Conservation (phyloP, 2,797 vertebrate genomes). For the Lithobates sylvaticus region DNA sequence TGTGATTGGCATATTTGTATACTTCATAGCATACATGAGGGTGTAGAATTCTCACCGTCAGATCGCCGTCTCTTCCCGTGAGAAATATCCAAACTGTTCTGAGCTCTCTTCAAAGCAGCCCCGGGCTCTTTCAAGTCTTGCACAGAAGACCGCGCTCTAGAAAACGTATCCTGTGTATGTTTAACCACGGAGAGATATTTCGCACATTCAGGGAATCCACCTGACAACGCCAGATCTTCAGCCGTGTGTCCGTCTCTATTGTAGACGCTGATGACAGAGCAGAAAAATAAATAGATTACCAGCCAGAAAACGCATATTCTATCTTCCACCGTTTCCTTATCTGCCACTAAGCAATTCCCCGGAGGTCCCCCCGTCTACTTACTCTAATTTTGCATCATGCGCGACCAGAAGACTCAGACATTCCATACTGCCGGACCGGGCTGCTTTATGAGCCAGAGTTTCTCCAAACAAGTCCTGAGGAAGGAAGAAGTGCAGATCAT, state of each 20-base stretch:
- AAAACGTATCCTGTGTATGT: conserved; percentile 68
- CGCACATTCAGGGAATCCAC: conserved; percentile 78
- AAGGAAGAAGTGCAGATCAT: neutral
- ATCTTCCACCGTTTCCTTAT: too few relatives aligned
- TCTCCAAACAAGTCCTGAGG: conserved; percentile 77
- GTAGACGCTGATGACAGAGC: conserved; percentile 72
- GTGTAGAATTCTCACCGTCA: conserved; percentile 65
- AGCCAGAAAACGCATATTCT: neutral
- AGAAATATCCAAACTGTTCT: conserved; percentile 46
- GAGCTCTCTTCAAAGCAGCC: conserved; percentile 68
- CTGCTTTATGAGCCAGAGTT: conserved; percentile 81
- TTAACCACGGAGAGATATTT: conserved; percentile 76
- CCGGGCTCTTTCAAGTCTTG: conserved; percentile 41
- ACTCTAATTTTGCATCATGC: conserved; percentile 76
- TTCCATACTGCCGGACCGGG: conserved; percentile 79
- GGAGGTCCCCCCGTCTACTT: conserved; percentile 64
- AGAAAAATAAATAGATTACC: neutral
- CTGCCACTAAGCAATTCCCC: neutral
- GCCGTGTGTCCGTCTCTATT: conserved; percentile 81
- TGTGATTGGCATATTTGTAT: too few relatives aligned
- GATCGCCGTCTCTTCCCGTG: conserved; percentile 75
- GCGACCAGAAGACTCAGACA: conserved; percentile 80
- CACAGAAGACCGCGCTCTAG: conserved; percentile 18
- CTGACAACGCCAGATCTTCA: conserved; percentile 79
- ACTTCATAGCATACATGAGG: too few relatives aligned